A percentile compares a stretch with the other conserved stretches of the same genome.
phyloP scores from a whole-genome alignment of 1,140 invertebrate species.

The Meloidogyne hapla region DNA sequence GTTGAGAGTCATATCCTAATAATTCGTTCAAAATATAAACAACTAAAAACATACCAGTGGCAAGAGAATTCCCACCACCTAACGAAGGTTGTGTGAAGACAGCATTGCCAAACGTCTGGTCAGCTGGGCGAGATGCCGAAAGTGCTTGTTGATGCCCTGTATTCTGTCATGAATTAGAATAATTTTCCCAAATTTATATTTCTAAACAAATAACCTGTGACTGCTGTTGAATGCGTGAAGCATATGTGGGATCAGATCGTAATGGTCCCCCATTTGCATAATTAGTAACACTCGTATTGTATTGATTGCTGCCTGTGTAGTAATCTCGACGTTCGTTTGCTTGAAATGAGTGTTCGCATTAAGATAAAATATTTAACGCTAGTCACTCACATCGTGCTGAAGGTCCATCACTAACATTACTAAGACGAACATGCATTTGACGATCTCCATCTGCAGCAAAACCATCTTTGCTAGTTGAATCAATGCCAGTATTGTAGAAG shows the following conservation, averaged over 20 bases:
- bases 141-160: not conserved
- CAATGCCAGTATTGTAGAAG: not conserved
- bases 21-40: not conserved
- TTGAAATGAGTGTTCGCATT: not conserved
- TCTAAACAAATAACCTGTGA: not conserved
- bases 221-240: constrained; percentile 28
- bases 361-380: not conserved
- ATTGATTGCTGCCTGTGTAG: not conserved
- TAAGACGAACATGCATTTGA: not conserved
- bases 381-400: not conserved
- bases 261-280: not conserved
- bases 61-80: not conserved
- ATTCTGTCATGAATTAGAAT: not conserved
- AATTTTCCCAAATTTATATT: not conserved
- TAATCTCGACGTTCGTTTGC: not conserved
- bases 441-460: not conserved
- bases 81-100: not conserved
- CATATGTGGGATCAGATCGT: constrained; percentile 41
- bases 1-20: not conserved
- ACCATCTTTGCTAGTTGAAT: not conserved
- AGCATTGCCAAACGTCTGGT: not conserved
- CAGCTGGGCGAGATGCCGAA: not conserved
- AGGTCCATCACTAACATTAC: not conserved
- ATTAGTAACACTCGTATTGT: not conserved
- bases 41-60: not conserved